Conservation (phyloP, 1,140 invertebrate genomes). For the Cecropterus lyciades region DNA sequence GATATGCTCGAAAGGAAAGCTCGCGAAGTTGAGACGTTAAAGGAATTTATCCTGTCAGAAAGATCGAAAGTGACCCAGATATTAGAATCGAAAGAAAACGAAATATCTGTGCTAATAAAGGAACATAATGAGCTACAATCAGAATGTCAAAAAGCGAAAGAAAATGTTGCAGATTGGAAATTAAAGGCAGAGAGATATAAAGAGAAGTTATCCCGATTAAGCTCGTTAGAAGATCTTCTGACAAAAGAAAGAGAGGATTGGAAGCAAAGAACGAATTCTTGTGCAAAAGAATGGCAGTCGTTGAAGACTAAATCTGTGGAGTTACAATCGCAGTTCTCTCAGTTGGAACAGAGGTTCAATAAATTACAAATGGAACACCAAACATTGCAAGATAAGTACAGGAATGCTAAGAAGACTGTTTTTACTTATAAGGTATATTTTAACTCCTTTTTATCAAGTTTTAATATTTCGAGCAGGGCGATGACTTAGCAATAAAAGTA, state of each 20-base stretch:
- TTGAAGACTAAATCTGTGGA: constrained; percentile 59
- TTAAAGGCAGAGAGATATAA: constrained; percentile 68
- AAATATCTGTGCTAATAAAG: constrained; percentile 73
- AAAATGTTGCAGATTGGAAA: constrained; percentile 60
- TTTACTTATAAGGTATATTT: constrained; percentile 83
- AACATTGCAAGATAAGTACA: constrained; percentile 83
- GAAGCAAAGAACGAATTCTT: constrained; percentile 54
- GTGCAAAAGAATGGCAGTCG: constrained; percentile 58
- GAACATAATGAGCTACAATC: constrained; percentile 69
- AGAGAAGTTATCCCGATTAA: constrained; percentile 55
- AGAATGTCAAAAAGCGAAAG: constrained; percentile 66
- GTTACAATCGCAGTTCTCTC: constrained; percentile 53
- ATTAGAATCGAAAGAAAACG: constrained; percentile 75
- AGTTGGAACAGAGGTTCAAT: constrained; percentile 57
- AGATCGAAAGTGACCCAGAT: constrained; percentile 83
- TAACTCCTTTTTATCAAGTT: too few species aligned
- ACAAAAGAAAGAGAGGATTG: constrained; percentile 69
- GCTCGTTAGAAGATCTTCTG: constrained; percentile 59
- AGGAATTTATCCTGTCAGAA: constrained; percentile 84
- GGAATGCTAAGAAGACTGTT: constrained; percentile 84
- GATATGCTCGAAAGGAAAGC: constrained; percentile 83
- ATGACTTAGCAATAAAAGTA: too few species aligned
- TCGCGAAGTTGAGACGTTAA: constrained; percentile 84
- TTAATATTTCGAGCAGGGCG: too few species aligned
- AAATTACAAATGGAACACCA: constrained; percentile 66